Conservation (phyloP, 2,888 invertebrate species). For the Lochmaea crataegi region DNA sequence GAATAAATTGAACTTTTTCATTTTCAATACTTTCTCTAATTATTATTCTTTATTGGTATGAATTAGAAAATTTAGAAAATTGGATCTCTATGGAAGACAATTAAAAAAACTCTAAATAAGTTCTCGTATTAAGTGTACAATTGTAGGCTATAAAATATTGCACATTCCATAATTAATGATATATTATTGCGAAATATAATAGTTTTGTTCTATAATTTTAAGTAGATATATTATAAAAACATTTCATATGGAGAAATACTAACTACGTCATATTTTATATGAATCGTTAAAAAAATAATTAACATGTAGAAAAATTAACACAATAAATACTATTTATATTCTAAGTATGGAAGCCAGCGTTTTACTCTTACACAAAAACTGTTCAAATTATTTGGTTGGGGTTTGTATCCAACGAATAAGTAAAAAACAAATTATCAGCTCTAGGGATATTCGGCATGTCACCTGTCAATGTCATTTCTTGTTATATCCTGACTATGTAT, state of each 20-base stretch:
- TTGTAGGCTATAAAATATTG: conserved; percentile 51
- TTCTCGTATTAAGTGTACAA: conserved; percentile 28
- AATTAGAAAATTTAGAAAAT: neutral
- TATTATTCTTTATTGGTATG: neutral
- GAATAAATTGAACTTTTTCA: neutral
- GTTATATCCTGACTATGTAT: too few species aligned
- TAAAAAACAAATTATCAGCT: too few species aligned
- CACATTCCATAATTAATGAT: conserved; percentile 45
- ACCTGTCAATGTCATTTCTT: too few species aligned
- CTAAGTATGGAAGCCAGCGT: conserved; percentile 45
- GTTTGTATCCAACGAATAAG: too few species aligned
- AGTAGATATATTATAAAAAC: conserved; percentile 33
- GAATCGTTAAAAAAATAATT: conserved; percentile 43
- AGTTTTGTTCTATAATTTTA: conserved; percentile 31
- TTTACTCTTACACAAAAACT: conserved; percentile 44
- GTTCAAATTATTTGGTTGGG: neutral
- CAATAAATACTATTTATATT: conserved; percentile 41
- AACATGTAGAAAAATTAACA: conserved; percentile 45
- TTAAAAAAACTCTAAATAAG: conserved; percentile 1
- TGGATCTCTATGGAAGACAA: neutral
- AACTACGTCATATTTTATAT: conserved; percentile 41
- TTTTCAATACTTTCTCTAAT: neutral
- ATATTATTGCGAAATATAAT: conserved; percentile 40
- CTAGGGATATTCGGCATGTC: too few species aligned
- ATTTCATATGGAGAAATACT: conserved; percentile 37